Evolutionary conservation across 2,797 vertebrate species (phyloP).

Genomic region (Channa striata): DNA sequence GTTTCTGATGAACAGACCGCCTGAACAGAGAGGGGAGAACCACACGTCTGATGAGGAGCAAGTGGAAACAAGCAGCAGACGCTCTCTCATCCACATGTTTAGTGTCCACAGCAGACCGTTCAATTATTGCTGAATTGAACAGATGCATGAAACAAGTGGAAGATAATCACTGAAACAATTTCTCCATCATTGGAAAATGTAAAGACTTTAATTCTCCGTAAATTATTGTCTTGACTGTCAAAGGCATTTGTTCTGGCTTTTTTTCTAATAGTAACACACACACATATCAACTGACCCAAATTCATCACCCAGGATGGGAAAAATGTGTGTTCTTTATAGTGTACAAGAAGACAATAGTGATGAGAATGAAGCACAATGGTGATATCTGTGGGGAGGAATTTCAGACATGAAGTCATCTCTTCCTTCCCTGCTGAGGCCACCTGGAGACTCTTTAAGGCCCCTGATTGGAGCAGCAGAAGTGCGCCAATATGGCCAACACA

Average conservation of each 20-base stretch:
- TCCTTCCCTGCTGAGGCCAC: background rate
- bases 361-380: background rate
- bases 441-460: background rate
- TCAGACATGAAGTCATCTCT: background rate
- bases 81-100: background rate
- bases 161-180: background rate
- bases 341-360: background rate
- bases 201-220: too few relatives aligned
- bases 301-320: too few relatives aligned
- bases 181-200: background rate
- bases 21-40: constrained; percentile 58
- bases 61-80: background rate
- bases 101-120: background rate
- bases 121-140: background rate
- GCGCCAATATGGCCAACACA: background rate
- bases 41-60: constrained; percentile 17
- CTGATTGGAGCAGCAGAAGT: background rate
- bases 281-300: background rate
- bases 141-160: background rate
- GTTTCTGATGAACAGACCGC: constrained; percentile 98
- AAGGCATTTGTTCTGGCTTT: too few relatives aligned
- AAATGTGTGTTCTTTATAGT: background rate
- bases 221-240: background rate
- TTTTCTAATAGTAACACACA: background rate
- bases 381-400: background rate